A percentile compares a stretch with the other conserved stretches of the same genome.
Evolutionary conservation across 2,888 invertebrate genomes (phyloP).

Genomic region (Eutolmus rufibarbis): DNA sequence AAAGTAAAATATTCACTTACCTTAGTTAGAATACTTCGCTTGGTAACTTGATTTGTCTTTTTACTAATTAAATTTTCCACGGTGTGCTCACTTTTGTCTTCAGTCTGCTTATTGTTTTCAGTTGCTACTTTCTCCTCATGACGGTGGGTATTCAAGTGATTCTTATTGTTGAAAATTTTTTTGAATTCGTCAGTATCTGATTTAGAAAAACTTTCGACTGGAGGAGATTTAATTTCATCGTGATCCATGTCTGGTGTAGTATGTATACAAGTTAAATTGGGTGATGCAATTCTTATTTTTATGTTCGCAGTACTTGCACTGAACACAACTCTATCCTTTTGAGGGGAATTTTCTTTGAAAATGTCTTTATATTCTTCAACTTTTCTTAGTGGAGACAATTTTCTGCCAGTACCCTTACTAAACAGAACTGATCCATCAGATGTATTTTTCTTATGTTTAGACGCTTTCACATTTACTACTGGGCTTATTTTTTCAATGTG

Average conservation of each 20-base stretch:
- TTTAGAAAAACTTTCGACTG: conserved; percentile 26
- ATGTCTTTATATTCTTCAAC: neutral
- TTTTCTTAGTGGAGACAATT: neutral
- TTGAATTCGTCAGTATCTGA: conserved; percentile 27
- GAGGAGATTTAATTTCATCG: conserved; percentile 22
- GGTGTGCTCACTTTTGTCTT: neutral
- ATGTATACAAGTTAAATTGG: neutral
- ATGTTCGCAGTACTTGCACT: neutral
- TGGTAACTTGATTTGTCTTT: neutral
- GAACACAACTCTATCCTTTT: neutral
- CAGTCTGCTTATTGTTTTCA: neutral
- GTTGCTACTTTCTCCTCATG: neutral
- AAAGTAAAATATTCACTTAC: neutral
- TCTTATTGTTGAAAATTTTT: neutral
- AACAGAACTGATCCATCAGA: conserved; percentile 9
- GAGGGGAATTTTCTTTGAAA: neutral
- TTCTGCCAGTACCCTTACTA: neutral
- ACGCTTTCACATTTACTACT: neutral
- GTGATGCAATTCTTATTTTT: neutral
- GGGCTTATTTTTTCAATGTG: no score
- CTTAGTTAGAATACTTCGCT: conserved; percentile 4
- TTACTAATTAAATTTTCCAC: conserved; percentile 1
- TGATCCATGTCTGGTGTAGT: neutral
- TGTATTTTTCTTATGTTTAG: neutral
- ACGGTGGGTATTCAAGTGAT: neutral